Conservation (phyloP, 2,797 vertebrate species). For the Dallia pectoralis region DNA sequence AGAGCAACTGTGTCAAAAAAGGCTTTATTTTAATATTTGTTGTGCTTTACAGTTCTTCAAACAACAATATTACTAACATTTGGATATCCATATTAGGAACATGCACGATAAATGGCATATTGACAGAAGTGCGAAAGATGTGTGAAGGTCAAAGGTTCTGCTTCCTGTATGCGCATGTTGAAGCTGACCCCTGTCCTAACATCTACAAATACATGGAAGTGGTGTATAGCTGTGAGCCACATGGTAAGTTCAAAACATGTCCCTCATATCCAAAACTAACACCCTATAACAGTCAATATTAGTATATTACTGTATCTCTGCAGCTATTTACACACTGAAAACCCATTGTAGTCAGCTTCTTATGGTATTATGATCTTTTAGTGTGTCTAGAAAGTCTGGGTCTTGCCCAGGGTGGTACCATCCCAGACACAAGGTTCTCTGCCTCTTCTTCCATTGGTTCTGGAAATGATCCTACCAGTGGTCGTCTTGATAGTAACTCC, state of each 20-base stretch:
- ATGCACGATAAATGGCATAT: conserved; percentile 63
- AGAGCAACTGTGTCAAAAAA: not conserved
- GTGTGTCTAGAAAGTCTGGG: conserved; percentile 77
- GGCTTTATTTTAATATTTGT: not conserved
- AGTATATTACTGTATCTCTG: too few relatives aligned
- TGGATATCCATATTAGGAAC: conserved; percentile 46
- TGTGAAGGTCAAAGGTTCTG: conserved; percentile 73
- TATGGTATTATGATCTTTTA: conserved; percentile 31
- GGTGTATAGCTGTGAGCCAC: conserved; percentile 74
- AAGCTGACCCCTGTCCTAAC: conserved; percentile 67
- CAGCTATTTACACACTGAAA: too few relatives aligned
- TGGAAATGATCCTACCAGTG: conserved; percentile 39
- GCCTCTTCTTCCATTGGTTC: conserved; percentile 67
- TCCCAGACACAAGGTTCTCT: conserved; percentile 67
- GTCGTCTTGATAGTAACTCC: conserved; percentile 66
- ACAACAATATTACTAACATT: not conserved
- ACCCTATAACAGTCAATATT: too few relatives aligned
- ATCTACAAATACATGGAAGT: conserved; percentile 76
- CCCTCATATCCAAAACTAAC: not conserved
- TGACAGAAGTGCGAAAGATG: conserved; percentile 57
- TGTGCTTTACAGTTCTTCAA: not conserved
- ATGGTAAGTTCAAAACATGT: conserved; percentile 55
- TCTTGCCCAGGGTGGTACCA: conserved; percentile 62
- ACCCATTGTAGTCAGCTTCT: conserved; percentile 1
- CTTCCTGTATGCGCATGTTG: conserved; percentile 54